Conservation (phyloP, 1,140 invertebrate genomes). For the Dendrolimus punctatus region DNA sequence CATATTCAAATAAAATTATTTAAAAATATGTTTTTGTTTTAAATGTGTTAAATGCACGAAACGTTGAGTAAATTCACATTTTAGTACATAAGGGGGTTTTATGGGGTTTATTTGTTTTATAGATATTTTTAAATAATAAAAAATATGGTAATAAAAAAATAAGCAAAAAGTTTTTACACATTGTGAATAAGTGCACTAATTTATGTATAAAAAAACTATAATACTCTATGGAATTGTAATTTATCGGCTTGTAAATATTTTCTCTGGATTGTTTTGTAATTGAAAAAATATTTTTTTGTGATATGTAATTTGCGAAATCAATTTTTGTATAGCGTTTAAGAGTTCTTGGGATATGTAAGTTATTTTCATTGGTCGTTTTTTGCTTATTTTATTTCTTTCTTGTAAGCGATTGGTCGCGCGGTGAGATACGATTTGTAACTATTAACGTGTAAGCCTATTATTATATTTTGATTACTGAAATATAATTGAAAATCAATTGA, state of each 20-base stretch:
- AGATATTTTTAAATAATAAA: neutral
- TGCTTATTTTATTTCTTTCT: conserved; percentile 4
- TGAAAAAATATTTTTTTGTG: conserved; percentile 15
- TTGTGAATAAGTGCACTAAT: conserved; percentile 56
- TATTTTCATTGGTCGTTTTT: conserved; percentile 5
- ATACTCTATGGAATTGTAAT: conserved; percentile 49
- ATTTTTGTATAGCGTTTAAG: neutral
- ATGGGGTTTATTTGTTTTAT: neutral
- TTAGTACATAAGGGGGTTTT: conserved; percentile 6
- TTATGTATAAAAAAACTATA: conserved; percentile 44
- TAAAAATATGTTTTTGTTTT: too few species aligned
- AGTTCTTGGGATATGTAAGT: neutral
- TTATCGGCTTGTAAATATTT: conserved; percentile 53
- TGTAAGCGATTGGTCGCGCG: conserved; percentile 3
- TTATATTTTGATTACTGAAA: conserved; percentile 72
- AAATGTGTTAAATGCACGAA: conserved; percentile 52
- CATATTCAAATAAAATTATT: too few species aligned
- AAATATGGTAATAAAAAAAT: conserved; percentile 1
- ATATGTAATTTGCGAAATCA: conserved; percentile 10
- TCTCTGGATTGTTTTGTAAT: conserved; percentile 12
- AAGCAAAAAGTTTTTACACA: conserved; percentile 16
- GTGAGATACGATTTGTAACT: conserved; percentile 64
- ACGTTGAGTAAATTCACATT: conserved; percentile 46
- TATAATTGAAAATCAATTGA: conserved; percentile 60
- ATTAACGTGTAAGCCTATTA: conserved; percentile 69